Percentiles rank a stretch among this genome's conserved stretches.
Conservation (phyloP, 2,888 invertebrate species). For the Nematopogon swammerdamellus region DNA sequence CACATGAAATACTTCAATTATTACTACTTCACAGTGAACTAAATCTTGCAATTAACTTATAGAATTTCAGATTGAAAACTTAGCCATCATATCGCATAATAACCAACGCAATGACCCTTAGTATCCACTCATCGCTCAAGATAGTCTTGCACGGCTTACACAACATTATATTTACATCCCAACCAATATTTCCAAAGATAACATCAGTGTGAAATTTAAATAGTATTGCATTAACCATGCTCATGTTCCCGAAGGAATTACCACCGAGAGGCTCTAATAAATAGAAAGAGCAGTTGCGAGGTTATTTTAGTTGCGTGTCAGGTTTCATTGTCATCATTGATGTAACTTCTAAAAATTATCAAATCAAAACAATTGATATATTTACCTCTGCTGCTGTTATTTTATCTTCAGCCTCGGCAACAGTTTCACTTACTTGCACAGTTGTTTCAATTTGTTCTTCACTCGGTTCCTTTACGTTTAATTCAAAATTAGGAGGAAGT, state of each 20-base stretch:
- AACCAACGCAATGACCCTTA: neutral
- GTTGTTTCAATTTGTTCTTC: neutral
- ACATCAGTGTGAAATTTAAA: neutral
- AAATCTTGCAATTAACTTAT: too few relatives aligned
- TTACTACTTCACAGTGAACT: too few relatives aligned
- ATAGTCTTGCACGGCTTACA: neutral
- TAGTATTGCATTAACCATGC: too few relatives aligned
- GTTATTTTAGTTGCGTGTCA: conserved; percentile 28
- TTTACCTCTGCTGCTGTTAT: conserved; percentile 8
- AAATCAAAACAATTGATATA: neutral
- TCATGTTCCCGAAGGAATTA: too few relatives aligned
- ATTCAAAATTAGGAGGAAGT: conserved; percentile 23
- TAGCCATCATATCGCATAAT: conserved; percentile 29
- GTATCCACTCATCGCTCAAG: too few relatives aligned
- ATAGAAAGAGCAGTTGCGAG: conserved; percentile 14
- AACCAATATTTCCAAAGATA: neutral
- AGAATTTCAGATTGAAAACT: conserved; percentile 50
- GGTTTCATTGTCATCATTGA: conserved; percentile 29
- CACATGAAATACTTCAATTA: neutral
- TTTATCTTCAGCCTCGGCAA: conserved; percentile 15
- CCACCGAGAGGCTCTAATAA: too few relatives aligned
- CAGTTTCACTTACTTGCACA: conserved; percentile 13
- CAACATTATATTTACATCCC: neutral
- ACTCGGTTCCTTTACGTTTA: neutral
- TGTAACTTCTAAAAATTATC: conserved; percentile 1